phyloP scores from a whole-genome alignment of 2,888 invertebrate species.

The Rhopalosiphum nymphaeae region DNA sequence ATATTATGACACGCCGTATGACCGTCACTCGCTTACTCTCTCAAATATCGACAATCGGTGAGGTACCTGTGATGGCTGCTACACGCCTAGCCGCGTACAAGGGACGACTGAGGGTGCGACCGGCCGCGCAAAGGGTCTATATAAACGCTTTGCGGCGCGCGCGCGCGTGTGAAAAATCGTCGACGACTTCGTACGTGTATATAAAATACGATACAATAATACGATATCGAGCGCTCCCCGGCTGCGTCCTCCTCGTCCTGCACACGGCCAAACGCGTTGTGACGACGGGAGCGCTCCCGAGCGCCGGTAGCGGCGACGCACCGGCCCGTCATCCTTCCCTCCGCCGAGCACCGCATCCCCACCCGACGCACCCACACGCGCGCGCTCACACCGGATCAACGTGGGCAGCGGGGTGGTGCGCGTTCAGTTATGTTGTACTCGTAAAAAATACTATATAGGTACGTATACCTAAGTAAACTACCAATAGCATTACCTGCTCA shows the following conservation, averaged over 20 bases:
- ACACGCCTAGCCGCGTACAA: not conserved
- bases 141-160: conserved; percentile 5
- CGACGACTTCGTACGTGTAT: not conserved
- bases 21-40: not conserved
- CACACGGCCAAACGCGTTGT: conserved; percentile 62
- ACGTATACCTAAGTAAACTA: not conserved
- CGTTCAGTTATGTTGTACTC: not conserved
- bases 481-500: not conserved
- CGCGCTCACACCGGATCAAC: not conserved
- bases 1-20: not conserved
- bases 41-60: not conserved
- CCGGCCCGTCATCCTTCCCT: not conserved
- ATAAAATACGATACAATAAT: not conserved
- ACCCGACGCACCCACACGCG: not conserved
- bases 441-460: not conserved
- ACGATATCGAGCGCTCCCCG: conserved; percentile 56
- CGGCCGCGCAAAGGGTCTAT: not conserved
- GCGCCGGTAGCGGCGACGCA: not conserved
- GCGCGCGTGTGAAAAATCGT: not conserved
- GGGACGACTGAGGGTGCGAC: conserved; percentile 46
- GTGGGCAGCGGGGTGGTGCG: not conserved
- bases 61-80: not conserved
- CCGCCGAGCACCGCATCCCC: not conserved
- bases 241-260: conserved; percentile 60
- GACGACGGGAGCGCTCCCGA: conserved; percentile 15